Percentiles rank a stretch among this genome's conserved stretches.
Evolutionary conservation across 2,113 vertebrate genomes (phyloP).

Genomic region (Mus musculus): DNA sequence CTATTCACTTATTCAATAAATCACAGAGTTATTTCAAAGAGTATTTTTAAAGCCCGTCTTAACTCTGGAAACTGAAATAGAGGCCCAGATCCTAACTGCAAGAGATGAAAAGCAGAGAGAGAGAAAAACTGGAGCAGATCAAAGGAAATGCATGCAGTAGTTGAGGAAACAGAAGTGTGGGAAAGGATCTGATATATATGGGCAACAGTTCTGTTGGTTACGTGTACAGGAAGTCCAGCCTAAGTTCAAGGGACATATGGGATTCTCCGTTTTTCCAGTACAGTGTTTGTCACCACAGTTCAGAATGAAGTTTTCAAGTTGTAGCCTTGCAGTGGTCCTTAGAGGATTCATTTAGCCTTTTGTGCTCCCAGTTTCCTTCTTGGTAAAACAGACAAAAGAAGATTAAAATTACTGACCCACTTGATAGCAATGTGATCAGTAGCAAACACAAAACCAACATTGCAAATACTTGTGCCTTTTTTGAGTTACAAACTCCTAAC

Average conservation of each 20-base stretch:
- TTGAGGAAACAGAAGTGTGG: background rate
- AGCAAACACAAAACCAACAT: background rate
- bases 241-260: background rate
- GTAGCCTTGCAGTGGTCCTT: background rate
- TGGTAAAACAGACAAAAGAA: background rate
- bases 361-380: background rate
- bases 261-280: background rate
- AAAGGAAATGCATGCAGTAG: slow-evolving; percentile 3
- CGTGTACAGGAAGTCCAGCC: background rate
- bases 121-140: background rate
- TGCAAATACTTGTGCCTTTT: background rate
- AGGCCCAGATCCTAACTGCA: background rate
- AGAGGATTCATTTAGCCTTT: background rate
- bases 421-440: background rate
- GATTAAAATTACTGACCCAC: background rate
- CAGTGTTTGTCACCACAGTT: background rate
- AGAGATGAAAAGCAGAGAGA: background rate
- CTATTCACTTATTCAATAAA: slow-evolving; percentile 44
- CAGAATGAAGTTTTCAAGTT: background rate
- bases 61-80: background rate
- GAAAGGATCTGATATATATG: background rate
- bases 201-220: background rate
- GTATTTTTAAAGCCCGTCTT: background rate
- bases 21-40: background rate
- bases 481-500: background rate